Base-by-base conservation (phyloP, 2,888 invertebrate genomes). In the Euproctis similis region DNA sequence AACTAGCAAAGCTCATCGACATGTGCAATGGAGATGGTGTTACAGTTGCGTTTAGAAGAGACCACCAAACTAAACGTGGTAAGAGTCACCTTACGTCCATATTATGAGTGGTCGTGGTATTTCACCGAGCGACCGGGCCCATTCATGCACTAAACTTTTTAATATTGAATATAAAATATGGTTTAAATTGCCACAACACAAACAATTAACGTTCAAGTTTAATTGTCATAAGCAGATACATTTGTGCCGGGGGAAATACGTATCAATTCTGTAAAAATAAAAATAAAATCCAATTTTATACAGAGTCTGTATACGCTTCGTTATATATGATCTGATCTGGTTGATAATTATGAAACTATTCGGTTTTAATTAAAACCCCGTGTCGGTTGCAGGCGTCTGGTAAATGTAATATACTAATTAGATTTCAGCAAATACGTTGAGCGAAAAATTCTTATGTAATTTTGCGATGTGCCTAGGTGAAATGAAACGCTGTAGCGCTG, bases 341-440 rank as follows among this genome's bases (percentile, higher is more conserved):
- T 30, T 34, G 50, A 50, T 52, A 36, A 42, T 43, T 47, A 49
- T 59, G 53, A 43, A 72, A 72, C 74, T 74, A 70, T 72, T 67
- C 62, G 52, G 47, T 63, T 72, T 72, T 53, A 71, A 72, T 75
- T 72, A 69, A 70, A 69, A 43, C 54, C n/a, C n/a, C n/a, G n/a
- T 49, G 54, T 68, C 68, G 55, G 36, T 48, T 46, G 39, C 53
- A 57, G 59, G 60, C 66, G 61, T 58, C 60, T 68, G 65, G 62
- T 59, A 59, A 63, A 52, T 58, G 57, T 37, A n/a, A n/a, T n/a
- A 36, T 55, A 56, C 60, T 71, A 75, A 76, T 76, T 70, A 67
- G 59, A 73, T 72, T 66, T 46, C 46, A 59, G 47, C 56, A 42
- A 50, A 50, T 47, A 20, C 26, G 31, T 34, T 41, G 47, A 45